These are phyloP conservation scores for Zelostemma sp. DNA, from an alignment of 1,140 invertebrate species.

Conservation along the genomic window DNA sequence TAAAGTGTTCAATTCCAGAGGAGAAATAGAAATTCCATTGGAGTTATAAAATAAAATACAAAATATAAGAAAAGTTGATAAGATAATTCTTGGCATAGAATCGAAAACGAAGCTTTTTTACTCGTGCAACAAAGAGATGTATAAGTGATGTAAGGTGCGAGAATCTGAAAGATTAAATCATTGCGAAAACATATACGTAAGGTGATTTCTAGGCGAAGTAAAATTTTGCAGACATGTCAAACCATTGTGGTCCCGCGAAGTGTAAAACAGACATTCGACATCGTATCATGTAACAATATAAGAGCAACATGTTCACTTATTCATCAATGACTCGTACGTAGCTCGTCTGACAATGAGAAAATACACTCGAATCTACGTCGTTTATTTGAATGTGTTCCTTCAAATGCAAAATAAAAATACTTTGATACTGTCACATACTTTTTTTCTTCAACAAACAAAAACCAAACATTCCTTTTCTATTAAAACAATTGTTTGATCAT, in stretches of 20 bases:
- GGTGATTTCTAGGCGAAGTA: slow-evolving; percentile 57
- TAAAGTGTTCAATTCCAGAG: too few species aligned
- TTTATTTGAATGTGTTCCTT: slow-evolving; percentile 39
- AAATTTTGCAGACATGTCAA: slow-evolving; percentile 56
- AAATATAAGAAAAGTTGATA: too few species aligned
- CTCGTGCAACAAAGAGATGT: slow-evolving; percentile 47
- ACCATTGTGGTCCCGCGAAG: slow-evolving; percentile 36
- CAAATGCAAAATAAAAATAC: slow-evolving; percentile 22
- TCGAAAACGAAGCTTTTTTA: slow-evolving; percentile 58
- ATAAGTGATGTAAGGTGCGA: slow-evolving; percentile 36
- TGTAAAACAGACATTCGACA: slow-evolving; percentile 33
- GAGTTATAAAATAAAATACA: not conserved
- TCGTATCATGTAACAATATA: slow-evolving; percentile 48
- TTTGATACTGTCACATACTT: slow-evolving; percentile 35
- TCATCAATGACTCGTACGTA: slow-evolving; percentile 21
- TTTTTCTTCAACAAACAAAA: too few species aligned
- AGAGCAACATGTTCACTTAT: slow-evolving; percentile 20
- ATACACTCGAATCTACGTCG: slow-evolving; percentile 36
- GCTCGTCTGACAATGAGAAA: slow-evolving; percentile 14
- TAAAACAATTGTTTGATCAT: too few species aligned
- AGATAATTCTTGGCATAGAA: slow-evolving; percentile 59
- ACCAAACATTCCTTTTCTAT: too few species aligned
- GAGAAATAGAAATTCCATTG: too few species aligned
- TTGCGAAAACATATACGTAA: slow-evolving; percentile 50
- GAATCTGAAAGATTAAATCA: slow-evolving; percentile 36